Base-by-base conservation (phyloP, 2,888 invertebrate species). In the Hypercompe scribonia region DNA sequence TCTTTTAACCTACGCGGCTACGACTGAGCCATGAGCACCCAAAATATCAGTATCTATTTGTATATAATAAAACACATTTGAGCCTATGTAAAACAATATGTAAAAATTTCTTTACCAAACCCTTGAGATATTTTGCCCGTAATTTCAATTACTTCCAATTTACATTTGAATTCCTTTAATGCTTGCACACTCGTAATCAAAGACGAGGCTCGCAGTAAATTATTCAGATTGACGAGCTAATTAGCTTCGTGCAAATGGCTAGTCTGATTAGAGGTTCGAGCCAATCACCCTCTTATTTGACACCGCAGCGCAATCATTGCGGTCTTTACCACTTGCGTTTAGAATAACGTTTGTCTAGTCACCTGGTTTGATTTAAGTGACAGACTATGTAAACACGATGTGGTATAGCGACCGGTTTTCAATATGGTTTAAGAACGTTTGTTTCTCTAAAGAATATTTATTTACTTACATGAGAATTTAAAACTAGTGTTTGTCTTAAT, bases 261-360 rank as follows among this genome's bases (percentile, higher is more conserved):
- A 42, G 71, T 33, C 70, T 81, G 77, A 83, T 83, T 85, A 83
- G 68, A 83, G 83, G 65, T 75, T 61, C 58, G 68, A 54, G 64
- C 65, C 28, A 42, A 28, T 58, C 65, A 58, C 79, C 73, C 83
- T 83, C 70, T 83, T 70, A 83, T 84, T 83, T 79, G 64, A 61
- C 2, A 63, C 72, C 66, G 75, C 74, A 54, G 77, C 65, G 73
- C 77, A 81, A 79, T 81, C 65, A 79, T 70, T 71, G 75, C 54
- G 66, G n/a, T 61, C 34, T 54, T 34, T 18, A 46, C 39, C 61
- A 24, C 36, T 11, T 42, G 50, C 24, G 42, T 39, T 36, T 76
- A 72, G 24, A 15, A 36, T 76, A 82, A 75, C 74, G 77, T 70
- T 36, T 58, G 28, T 28, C 28, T 61, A 68, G 71, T 66, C 18